A percentile compares a stretch with the other conserved stretches of the same genome.
Conservation (phyloP, 2,888 invertebrate species). For the Eupithecia abbreviata region DNA sequence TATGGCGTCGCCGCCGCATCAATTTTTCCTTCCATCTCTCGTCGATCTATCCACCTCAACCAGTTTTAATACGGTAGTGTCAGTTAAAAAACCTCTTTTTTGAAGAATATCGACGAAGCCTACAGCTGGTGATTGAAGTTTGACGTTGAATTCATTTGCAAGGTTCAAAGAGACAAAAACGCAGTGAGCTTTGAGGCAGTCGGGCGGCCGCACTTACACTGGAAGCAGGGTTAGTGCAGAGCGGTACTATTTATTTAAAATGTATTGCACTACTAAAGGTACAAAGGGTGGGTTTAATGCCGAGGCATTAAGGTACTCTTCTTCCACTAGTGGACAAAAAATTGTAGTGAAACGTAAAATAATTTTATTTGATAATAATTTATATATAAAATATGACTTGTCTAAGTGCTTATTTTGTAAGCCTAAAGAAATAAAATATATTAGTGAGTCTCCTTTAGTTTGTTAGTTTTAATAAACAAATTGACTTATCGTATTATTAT, state of each 20-base stretch:
- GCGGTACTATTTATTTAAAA: neutral
- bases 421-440: no score
- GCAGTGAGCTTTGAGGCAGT: slow-evolving; percentile 46
- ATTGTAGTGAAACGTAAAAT: no score
- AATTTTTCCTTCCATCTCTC: neutral
- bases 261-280: no score
- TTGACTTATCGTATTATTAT: no score
- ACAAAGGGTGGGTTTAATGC: no score
- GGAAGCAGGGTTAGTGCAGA: neutral
- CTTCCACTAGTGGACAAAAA: no score
- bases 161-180: slow-evolving; percentile 53
- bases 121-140: slow-evolving; percentile 47
- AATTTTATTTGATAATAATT: no score
- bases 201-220: slow-evolving; percentile 19
- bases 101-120: slow-evolving; percentile 7
- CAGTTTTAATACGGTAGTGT: neutral
- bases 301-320: no score
- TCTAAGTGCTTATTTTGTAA: no score
- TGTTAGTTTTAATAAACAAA: no score
- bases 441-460: no score
- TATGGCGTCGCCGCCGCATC: neutral
- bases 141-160: slow-evolving; percentile 52
- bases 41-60: neutral
- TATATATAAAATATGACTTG: no score
- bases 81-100: neutral